Percentiles rank a stretch among this genome's conserved stretches.
These are phyloP conservation scores for Acanthurus tractus DNA, from an alignment of 2,797 vertebrate genomes.

Conservation along the genomic window DNA sequence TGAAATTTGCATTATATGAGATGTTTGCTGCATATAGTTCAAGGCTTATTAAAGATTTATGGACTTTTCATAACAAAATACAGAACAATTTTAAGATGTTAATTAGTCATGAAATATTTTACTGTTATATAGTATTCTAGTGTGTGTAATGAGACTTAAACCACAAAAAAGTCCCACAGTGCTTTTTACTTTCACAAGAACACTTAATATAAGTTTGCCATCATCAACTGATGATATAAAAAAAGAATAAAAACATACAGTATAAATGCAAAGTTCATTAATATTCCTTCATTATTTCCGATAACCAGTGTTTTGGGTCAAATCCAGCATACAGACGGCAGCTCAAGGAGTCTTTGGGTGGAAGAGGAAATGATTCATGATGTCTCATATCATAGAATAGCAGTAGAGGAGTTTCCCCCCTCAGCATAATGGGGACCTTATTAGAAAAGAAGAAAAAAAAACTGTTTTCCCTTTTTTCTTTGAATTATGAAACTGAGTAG, in stretches of 20 bases:
- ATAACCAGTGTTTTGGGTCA: slow-evolving; percentile 1
- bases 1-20: background rate
- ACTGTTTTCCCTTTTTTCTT: background rate
- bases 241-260: background rate
- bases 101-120: background rate
- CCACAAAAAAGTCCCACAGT: background rate
- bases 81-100: background rate
- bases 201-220: background rate
- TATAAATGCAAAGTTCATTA: background rate
- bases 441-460: slow-evolving; percentile 15
- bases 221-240: background rate
- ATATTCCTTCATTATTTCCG: slow-evolving; percentile 9
- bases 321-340: slow-evolving; percentile 5
- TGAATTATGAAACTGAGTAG: slow-evolving; percentile 29
- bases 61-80: background rate
- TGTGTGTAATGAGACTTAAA: background rate
- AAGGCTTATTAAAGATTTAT: background rate
- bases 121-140: background rate
- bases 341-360: background rate
- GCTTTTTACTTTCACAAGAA: background rate
- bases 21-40: background rate
- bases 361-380: slow-evolving; percentile 3
- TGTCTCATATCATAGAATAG: slow-evolving; percentile 1
- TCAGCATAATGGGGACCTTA: slow-evolving; percentile 26
- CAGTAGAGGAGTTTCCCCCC: background rate